Evolutionary conservation across 2,797 vertebrate genomes (phyloP), one percentile per base, ranked within the genome.

Genomic region (Clamator glandarius): DNA sequence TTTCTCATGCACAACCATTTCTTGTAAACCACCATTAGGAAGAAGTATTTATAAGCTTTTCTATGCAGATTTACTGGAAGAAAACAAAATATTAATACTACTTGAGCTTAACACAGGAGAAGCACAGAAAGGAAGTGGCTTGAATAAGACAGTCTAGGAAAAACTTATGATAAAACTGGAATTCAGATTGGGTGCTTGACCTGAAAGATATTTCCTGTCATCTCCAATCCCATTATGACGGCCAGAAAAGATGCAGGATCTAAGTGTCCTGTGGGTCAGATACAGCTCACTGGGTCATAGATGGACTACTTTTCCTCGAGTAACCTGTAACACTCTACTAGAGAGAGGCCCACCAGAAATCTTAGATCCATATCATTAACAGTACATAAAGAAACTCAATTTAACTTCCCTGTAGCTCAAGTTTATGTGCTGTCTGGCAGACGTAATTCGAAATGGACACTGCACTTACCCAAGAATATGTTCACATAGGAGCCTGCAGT

Each of bases 401-500:
- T 66, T 42, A 83, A 24, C 18, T 88, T 74, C 55, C 39, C 17
- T 72, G 5, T 12, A 79, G 41, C 23, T 84, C 48, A 73, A 14
- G 9, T 12, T 63, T 73, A 66, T 85, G 55, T 78, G 57, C 29
- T 48, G 9, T 39, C 39, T 42, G 9, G 44, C 31, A 91, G 48
- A 63, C 31, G 46, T 10, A 77, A 79, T 51, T 52, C 67, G 46
- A 92, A 95, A 79, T 41, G 61, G 78, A 61, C 52, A 19, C 25
- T 87, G 59, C 26, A 96, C 98, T 98, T 96, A 99, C 99, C 99
- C 99, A 82, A 99, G 95, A 90, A 98, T 98, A 96, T 99, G 97
- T 63, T 99, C 98, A 87, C 99, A 99, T 92, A 99, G 97, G 29
- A 99, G 98, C 88, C 98, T 98, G 97, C 99, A 99, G 97, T 99